phyloP scores from a whole-genome alignment of 2,113 vertebrate species.

The Scartelaos histophorus region DNA sequence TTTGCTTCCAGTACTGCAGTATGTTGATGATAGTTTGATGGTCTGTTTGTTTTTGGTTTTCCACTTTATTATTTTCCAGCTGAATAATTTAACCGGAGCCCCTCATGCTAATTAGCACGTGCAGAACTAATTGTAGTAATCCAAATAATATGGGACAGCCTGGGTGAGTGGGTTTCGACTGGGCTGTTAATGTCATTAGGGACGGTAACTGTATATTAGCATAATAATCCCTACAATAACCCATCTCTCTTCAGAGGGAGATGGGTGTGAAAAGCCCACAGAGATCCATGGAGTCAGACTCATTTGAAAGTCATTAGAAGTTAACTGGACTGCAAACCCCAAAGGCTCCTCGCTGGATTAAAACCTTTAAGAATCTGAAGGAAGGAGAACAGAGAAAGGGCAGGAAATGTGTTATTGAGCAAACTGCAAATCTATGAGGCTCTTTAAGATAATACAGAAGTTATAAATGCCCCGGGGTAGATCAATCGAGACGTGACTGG shows the following conservation, averaged over 20 bases:
- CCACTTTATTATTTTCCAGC: too few species aligned
- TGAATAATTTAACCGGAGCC: too few species aligned
- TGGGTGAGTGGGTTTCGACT: constrained; percentile 27
- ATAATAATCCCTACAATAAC: constrained; percentile 33
- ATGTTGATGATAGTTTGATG: too few species aligned
- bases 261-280: constrained; percentile 5
- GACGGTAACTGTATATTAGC: constrained; percentile 31
- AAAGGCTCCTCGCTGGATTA: constrained; percentile 21
- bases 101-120: background rate
- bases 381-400: constrained; percentile 4
- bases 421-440: too few species aligned
- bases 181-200: constrained; percentile 25
- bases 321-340: constrained; percentile 33
- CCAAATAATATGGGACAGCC: constrained; percentile 11
- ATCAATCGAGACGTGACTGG: too few species aligned
- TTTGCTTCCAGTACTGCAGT: too few species aligned
- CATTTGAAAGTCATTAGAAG: constrained; percentile 36
- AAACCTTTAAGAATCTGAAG: constrained; percentile 18
- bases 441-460: too few species aligned
- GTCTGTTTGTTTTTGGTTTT: too few species aligned
- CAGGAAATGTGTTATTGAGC: background rate
- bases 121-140: constrained; percentile 29
- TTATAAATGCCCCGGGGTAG: too few species aligned
- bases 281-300: constrained; percentile 10
- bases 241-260: constrained; percentile 12